Base-by-base conservation (phyloP, 53 echinoderm and acorn worm species). In the Paracentrotus lividus region DNA sequence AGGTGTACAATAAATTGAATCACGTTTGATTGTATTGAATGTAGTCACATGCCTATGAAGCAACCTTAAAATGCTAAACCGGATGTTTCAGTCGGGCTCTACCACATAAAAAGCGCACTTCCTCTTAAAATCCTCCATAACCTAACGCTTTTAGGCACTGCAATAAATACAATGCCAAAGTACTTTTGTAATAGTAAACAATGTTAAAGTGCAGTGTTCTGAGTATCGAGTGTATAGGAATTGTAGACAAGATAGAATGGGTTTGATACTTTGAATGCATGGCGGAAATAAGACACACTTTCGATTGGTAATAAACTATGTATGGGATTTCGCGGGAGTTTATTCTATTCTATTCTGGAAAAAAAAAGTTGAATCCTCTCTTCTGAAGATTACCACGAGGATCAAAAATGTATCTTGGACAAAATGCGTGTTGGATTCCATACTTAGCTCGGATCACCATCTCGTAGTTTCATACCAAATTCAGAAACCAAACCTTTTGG, bases 281-380 rank as follows among this genome's bases (percentile, higher is more conserved):
- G 27, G 64, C 72, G 72, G 72, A 72, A 72, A 21, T 10, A 14
- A 72, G 36, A 72, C 40, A 72, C 72, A 72, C 36, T 72, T 72
- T 72, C 36, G 72, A 38, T 72, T 72, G 10, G 68, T 68, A 36
- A 66, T 66, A 66, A 32, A 66, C 12, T 32, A 16, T 31, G 27
- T 6, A 8, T 31, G 66, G 66, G 32, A 29, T 65, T 31, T 31
- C 7, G 27, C 26, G 65, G 31, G 31, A 12, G 27, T 66, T 31
- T 27, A 31, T 66, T 66, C 27, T 5, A 9, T 10, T 1, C n/a
- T n/a, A n/a, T n/a, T n/a, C n/a, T n/a, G n/a, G n/a, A n/a, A n/a
- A n/a, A n/a, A n/a, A 31, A 66, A 31, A 27, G 32, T 31, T 10
- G 10, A 66, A 31, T 6, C 14, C 27, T 27, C 32, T 29, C 29